phyloP scores from a whole-genome alignment of 1,140 invertebrate species.

The Vollenhovia emeryi region DNA sequence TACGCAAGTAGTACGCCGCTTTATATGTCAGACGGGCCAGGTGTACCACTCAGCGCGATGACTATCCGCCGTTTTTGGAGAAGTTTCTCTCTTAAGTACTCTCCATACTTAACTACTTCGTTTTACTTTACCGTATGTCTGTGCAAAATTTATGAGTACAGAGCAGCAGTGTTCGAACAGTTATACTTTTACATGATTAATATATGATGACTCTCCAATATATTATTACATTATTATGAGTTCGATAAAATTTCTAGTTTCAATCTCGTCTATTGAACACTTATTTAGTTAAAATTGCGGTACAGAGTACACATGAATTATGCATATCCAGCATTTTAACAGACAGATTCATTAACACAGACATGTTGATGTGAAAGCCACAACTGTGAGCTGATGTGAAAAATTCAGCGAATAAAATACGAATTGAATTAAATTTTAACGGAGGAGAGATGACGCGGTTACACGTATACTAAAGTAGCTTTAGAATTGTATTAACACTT shows the following conservation, averaged over 20 bases:
- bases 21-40: conserved; percentile 23
- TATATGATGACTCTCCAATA: background rate
- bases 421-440: background rate
- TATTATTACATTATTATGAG: background rate
- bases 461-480: conserved; percentile 1
- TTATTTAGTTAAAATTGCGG: background rate
- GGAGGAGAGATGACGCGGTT: background rate
- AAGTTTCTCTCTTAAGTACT: conserved; percentile 44
- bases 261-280: background rate
- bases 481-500: conserved; percentile 21
- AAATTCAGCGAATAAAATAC: background rate
- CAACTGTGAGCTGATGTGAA: background rate
- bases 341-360: background rate
- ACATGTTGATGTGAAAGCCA: background rate
- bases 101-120: conserved; percentile 42
- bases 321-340: background rate
- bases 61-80: conserved; percentile 22
- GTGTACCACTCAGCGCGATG: conserved; percentile 15
- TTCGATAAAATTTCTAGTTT: conserved; percentile 31
- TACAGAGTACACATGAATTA: background rate
- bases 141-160: conserved; percentile 50
- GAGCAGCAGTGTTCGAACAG: background rate
- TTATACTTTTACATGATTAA: background rate
- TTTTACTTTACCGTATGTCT: conserved; percentile 27
- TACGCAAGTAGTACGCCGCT: conserved; percentile 30